Evolutionary conservation across 2,797 vertebrate genomes (phyloP), one percentile per base, ranked within the genome.

Genomic region (Oreochromis mossambicus): DNA sequence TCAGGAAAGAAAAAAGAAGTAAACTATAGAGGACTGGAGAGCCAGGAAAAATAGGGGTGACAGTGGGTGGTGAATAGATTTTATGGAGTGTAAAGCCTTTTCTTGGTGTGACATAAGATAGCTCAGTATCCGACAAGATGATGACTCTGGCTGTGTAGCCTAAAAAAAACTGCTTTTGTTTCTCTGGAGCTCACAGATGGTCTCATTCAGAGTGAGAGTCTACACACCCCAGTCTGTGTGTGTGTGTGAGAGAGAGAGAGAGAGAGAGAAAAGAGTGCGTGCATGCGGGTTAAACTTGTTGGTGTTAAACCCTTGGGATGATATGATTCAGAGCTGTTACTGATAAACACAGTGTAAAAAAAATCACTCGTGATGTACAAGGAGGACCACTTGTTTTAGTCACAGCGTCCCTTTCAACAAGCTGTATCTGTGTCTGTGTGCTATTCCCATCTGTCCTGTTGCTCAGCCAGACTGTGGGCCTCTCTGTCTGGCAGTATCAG

Each of bases 111-210:
- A 88, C 81, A 79, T 79, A 87, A 77, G 70, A 82, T 77, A 36
- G 24, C 79, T 41, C 79, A 90, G 82, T 52, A 86, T 83, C 58
- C 56, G 61, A 86, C 80, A 78, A 46, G 76, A 46, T 79, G 85
- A 83, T 87, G 87, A 87, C 90, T 92, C 85, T 83, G 87, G 34
- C 68, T 61, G 73, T 85, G 89, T 88, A 86, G 83, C 86, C 77
- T 52, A 63, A 88, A 83, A 46, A 55, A 76, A 83, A 90, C 80
- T 80, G 85, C 90, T 94, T 94, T 95, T 94, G 94, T 95, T 88
- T 93, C 89, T 66, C 61, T 79, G 79, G 80, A 51, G 86, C 85
- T 89, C 95, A 91, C 94, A 96, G 95, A 96, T 95, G 95, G 94
- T 87, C 90, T 94, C 85, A 93, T 95, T 95, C 90, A 95, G 83